Evolutionary conservation across 2,113 vertebrate species (phyloP), one percentile per base, ranked within the genome.

Genomic region (Gadus chalcogrammus): DNA sequence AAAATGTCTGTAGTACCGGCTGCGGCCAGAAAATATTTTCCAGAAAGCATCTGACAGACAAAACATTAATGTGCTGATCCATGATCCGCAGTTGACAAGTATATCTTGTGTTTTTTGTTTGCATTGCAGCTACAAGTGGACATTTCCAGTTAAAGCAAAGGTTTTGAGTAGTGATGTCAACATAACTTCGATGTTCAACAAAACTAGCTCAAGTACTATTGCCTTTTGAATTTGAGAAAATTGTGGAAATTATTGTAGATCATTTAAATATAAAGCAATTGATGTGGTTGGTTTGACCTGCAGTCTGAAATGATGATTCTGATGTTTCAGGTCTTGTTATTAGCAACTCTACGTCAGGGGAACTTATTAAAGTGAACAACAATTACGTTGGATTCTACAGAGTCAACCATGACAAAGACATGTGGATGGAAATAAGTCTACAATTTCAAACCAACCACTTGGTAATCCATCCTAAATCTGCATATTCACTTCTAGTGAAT

Each of bases 371-470:
- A 60, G 71, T 98, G 27, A 99, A 99, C 85, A 90, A 91, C 28
- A 89, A 95, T 68, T 95, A 99, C 74, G 84, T 95, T 74, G 97
- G 97, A 61, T 99, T 96, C 89, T 99, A 94, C 82, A 90, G 96
- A 71, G 95, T 98, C 81, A 96, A 97, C 85, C 94, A 98, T 73
- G 79, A 94, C 1, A 61, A 1, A 48, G 0, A 7, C 72, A 90
- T 89, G 77, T 99, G 97, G 97, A 53, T 4, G 1, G 0, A 0
- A 0, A 90, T 99, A 75, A 89, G 84, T 63, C 0, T 0, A 4
- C 69, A 84, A 64, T 90, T 99, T 31, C 0, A 38, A 1, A 24
- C 0, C 17, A 76, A 87, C 65, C 84, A 92, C 65, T 0, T 0
- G 85, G 96, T 98, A 88, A 84, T 27, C 11, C 28, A 20, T 16